These are phyloP conservation scores for Diploptera punctata DNA, from an alignment of 2,888 invertebrate genomes.

Conservation along the genomic window DNA sequence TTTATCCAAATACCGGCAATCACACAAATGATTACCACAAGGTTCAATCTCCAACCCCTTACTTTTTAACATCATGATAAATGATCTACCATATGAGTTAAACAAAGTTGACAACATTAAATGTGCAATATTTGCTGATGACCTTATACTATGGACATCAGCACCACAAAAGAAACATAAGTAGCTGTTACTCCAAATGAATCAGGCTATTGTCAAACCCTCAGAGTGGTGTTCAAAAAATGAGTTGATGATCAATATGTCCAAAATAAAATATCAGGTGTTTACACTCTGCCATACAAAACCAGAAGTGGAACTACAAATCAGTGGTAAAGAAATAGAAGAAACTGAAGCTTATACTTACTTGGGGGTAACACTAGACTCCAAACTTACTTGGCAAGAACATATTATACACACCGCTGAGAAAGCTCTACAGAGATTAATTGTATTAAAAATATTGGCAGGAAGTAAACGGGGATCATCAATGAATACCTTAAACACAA, in stretches of 20 bases:
- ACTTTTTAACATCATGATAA: neutral
- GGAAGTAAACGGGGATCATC: neutral
- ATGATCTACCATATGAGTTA: neutral
- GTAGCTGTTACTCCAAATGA: neutral
- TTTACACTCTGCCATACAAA: slow-evolving; percentile 3
- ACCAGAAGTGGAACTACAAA: neutral
- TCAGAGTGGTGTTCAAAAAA: slow-evolving; percentile 3
- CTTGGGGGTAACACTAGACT: neutral
- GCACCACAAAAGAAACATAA: slow-evolving; percentile 4
- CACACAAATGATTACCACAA: neutral
- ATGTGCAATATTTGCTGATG: neutral
- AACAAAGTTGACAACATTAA: neutral
- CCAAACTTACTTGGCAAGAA: neutral
- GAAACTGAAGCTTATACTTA: neutral
- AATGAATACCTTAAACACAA: slow-evolving; percentile 7
- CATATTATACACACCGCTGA: neutral
- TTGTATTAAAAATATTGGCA: neutral
- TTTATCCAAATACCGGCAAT: neutral
- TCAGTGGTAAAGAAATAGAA: neutral
- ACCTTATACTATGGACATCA: slow-evolving; percentile 15
- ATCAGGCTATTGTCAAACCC: neutral
- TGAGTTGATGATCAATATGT: neutral
- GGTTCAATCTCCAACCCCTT: neutral
- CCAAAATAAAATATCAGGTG: neutral
- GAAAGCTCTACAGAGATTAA: neutral